Conservation (phyloP, 2,888 invertebrate species). For the Cosmorhoe ocellata region DNA sequence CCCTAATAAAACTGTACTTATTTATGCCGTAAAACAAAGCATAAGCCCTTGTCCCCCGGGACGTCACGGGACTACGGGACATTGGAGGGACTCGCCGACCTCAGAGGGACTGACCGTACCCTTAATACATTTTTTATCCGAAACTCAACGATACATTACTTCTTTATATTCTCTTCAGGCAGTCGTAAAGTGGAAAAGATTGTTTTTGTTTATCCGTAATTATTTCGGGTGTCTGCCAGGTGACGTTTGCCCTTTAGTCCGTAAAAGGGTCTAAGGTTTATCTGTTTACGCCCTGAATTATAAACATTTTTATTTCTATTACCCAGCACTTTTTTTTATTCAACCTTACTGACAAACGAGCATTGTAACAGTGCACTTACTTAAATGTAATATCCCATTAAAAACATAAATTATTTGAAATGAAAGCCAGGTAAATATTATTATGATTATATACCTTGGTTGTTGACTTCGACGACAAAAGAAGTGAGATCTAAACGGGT, state of each 20-base stretch:
- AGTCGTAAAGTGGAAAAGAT: conserved; percentile 46
- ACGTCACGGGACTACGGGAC: conserved; percentile 31
- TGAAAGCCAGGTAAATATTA: too few species aligned
- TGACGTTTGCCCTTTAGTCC: conserved; percentile 5
- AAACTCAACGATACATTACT: conserved; percentile 43
- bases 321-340: too few species aligned
- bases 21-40: conserved; percentile 52
- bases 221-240: conserved; percentile 25
- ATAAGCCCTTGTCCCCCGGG: conserved; percentile 49
- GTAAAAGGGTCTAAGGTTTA: neutral
- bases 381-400: too few species aligned
- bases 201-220: conserved; percentile 37
- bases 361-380: too few species aligned
- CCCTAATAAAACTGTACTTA: conserved; percentile 37
- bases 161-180: conserved; percentile 46
- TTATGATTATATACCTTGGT: too few species aligned
- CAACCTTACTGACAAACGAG: too few species aligned
- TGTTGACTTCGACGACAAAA: too few species aligned
- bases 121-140: conserved; percentile 64
- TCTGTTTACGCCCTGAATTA: neutral
- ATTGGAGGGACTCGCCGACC: conserved; percentile 27
- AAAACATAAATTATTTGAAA: too few species aligned
- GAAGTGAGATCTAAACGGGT: too few species aligned
- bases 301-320: too few species aligned
- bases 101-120: conserved; percentile 39